Base-by-base conservation (phyloP, 30 jellyfish, hydroid and myxozoan genomes). In the Hydractinia symbiolongicarpus region DNA sequence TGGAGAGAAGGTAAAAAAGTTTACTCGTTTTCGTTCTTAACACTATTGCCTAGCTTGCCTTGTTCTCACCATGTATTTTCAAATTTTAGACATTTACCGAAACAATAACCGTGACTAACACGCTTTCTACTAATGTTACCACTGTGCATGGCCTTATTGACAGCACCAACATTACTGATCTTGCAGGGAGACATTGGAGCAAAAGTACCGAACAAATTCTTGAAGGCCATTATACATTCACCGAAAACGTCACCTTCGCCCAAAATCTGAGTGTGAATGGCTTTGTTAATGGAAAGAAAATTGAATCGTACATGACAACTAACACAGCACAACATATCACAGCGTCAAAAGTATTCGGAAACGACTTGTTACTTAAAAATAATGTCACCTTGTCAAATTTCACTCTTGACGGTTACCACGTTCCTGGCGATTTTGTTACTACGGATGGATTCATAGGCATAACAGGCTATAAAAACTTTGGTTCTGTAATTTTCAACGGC, bases 101-200 rank as follows among this genome's bases (percentile, higher is more conserved):
- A 30, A 30, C 44, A 0, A 30, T 30, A 30, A 30, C 44, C 44
- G 44, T 30, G 44, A 30, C 44, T 30, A 1, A 30, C 44, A 30
- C 44, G 44, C 44, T 30, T 30, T 30, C 44, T 30, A 49, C 61
- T 55, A 74, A 74, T 55, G 13, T 49, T 9, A 74, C 83, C 6
- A n/a, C 13, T 10, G 77, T 66, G 13, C 84, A 30, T 6, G 98
- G 98, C 51, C 77, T 61, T 61, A 51, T 91, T 50, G 89, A 91
- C 72, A 89, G 95, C 16, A 79, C 82, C 19, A 91, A 91, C 71
- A 49, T 91, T 14, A 77, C 98, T 5, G 95, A 91, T 73, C 72
- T 91, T 7, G 64, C 66, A 14, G 20, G 17, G 4, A 80, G 86
- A n/a, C 94, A 87, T 4, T 80, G 88, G 89, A 79, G 90, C 60